A percentile compares a stretch with the other conserved stretches of the same genome.
These are phyloP conservation scores for Venusia cambrica DNA, from an alignment of 2,888 invertebrate species.

Conservation along the genomic window DNA sequence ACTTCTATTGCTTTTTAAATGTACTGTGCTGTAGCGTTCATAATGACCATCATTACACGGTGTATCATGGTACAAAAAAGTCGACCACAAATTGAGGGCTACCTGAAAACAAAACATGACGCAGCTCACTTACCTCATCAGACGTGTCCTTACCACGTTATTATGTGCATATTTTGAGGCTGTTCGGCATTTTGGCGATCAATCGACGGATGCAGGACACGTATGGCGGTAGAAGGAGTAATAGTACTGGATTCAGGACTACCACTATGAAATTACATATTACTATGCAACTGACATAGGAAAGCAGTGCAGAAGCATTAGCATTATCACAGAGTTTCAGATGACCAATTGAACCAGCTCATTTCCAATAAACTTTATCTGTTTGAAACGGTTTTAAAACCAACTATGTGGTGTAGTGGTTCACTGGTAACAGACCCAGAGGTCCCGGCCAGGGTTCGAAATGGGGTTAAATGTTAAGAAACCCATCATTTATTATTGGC, in stretches of 20 bases:
- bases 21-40: no score
- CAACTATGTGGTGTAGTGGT: no score
- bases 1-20: no score
- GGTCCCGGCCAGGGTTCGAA: no score
- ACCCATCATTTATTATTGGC: no score
- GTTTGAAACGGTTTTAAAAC: no score
- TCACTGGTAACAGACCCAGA: no score
- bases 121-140: constrained; percentile 20
- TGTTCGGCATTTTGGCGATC: constrained; percentile 20
- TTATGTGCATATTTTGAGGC: constrained; percentile 27
- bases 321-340: no score
- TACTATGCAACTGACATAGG: not conserved
- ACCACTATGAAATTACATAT: constrained; percentile 4
- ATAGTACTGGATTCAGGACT: not conserved
- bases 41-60: constrained; percentile 6
- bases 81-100: constrained; percentile 14
- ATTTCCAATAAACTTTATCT: no score
- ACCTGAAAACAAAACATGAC: constrained; percentile 21
- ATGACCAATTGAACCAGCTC: no score
- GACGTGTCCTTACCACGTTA: constrained; percentile 22
- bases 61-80: constrained; percentile 16
- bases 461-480: no score
- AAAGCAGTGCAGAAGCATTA: not conserved
- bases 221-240: constrained; percentile 19
- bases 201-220: constrained; percentile 35